Evolutionary conservation across 2,888 invertebrate genomes (phyloP), one percentile per base, ranked within the genome.

Genomic region (Tyria jacobaeae): DNA sequence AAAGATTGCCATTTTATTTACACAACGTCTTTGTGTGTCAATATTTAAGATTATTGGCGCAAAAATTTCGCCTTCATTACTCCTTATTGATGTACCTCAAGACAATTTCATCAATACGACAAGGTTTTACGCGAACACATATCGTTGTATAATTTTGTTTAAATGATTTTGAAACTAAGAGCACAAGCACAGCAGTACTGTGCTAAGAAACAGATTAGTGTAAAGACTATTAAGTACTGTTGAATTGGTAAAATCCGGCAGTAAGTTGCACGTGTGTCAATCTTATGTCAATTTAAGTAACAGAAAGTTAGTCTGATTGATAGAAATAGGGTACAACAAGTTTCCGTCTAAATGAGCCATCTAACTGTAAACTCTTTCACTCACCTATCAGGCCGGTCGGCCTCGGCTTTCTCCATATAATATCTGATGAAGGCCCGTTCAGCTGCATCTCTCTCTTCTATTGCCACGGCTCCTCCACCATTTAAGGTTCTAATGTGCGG

Each of bases 341-440:
- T n/a, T n/a, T n/a, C n/a, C n/a, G n/a, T n/a, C n/a, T n/a, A n/a
- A n/a, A n/a, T n/a, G n/a, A n/a, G n/a, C n/a, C n/a, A n/a, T n/a
- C n/a, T n/a, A n/a, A n/a, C n/a, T n/a, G n/a, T n/a, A n/a, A n/a
- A n/a, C n/a, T n/a, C n/a, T n/a, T n/a, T n/a, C n/a, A 24, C 74
- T 66, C 34, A 79, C 97, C 97, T 96, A 74, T 96, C 95, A 12
- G 98, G 98, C 41, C 97, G 95, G 80, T 97, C 97, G 61, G 96
- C 96, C 88, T 97, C 97, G 1, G 97, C 96, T 80, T 97, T 96
- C 84, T 98, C 97, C 97, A 98, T 97, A 87, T 97, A 99, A 85
- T 97, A 96, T 64, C 99, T 95, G 77, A 99, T 97, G 89, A 99
- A 99, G 70, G 98, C 97, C 65, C 99, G 94, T 87, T 99, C 99